These are phyloP conservation scores for Fistularia commersonii DNA, from an alignment of 2,797 vertebrate species.

Conservation along the genomic window DNA sequence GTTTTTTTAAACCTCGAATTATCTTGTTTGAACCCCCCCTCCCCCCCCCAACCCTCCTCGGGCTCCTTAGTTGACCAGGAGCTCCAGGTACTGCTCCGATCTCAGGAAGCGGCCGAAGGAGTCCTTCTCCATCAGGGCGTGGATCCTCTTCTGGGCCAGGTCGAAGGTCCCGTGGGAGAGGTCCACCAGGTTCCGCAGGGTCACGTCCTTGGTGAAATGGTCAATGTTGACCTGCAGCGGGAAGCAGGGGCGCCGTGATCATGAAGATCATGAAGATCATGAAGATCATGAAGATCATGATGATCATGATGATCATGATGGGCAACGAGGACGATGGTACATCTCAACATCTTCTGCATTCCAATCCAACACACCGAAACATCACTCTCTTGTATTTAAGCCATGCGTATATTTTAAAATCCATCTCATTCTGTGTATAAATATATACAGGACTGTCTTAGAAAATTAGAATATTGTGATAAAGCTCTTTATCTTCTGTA, in stretches of 20 bases:
- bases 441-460: no score
- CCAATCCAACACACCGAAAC: no score
- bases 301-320: no score
- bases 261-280: background rate
- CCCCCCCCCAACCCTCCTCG: slow-evolving; percentile 3
- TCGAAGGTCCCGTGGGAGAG: slow-evolving; percentile 85
- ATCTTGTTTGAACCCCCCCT: background rate
- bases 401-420: no score
- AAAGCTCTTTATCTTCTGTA: no score
- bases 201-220: slow-evolving; percentile 91
- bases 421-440: no score
- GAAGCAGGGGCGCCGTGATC: background rate
- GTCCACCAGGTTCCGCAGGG: slow-evolving; percentile 88
- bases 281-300: no score
- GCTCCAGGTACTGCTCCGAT: slow-evolving; percentile 87
- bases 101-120: slow-evolving; percentile 90
- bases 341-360: no score
- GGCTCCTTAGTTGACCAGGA: slow-evolving; percentile 77
- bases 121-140: slow-evolving; percentile 96
- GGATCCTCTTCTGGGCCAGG: slow-evolving; percentile 90
- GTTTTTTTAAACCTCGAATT: background rate
- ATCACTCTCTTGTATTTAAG: no score
- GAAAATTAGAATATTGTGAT: no score
- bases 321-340: no score
- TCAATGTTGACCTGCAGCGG: slow-evolving; percentile 91